These are phyloP conservation scores for Stenurella melanura DNA, from an alignment of 2,888 invertebrate species.

Conservation along the genomic window DNA sequence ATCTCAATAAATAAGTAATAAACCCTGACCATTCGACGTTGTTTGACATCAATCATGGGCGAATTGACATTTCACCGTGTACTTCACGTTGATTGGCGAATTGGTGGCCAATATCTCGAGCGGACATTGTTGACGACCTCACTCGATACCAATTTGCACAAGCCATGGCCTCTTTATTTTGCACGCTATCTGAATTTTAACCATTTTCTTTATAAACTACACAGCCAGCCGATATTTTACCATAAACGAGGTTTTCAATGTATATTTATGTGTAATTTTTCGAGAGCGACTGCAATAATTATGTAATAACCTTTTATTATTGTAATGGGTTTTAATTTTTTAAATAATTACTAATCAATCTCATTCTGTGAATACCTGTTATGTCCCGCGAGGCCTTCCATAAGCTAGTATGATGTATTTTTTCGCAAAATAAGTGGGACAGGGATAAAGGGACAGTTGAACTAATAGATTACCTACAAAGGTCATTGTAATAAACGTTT, in stretches of 20 bases:
- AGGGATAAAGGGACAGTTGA: neutral
- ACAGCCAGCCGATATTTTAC: constrained; percentile 23
- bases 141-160: constrained; percentile 56
- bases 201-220: constrained; percentile 41
- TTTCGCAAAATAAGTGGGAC: neutral
- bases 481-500: no score
- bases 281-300: constrained; percentile 46
- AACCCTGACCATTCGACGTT: constrained; percentile 46
- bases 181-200: constrained; percentile 50
- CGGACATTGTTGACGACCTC: constrained; percentile 48
- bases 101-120: constrained; percentile 51
- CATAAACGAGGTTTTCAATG: constrained; percentile 39
- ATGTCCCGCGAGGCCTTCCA: neutral
- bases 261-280: constrained; percentile 29
- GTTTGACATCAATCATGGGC: constrained; percentile 46
- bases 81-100: constrained; percentile 49
- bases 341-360: constrained; percentile 3
- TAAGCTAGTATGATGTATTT: neutral
- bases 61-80: constrained; percentile 48
- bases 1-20: constrained; percentile 42
- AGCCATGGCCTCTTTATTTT: constrained; percentile 60
- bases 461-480: neutral
- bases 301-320: constrained; percentile 46
- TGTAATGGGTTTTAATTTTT: constrained; percentile 23
- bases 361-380: neutral